Conservation (phyloP, 2,113 vertebrate species). For the Microcebus murinus region DNA sequence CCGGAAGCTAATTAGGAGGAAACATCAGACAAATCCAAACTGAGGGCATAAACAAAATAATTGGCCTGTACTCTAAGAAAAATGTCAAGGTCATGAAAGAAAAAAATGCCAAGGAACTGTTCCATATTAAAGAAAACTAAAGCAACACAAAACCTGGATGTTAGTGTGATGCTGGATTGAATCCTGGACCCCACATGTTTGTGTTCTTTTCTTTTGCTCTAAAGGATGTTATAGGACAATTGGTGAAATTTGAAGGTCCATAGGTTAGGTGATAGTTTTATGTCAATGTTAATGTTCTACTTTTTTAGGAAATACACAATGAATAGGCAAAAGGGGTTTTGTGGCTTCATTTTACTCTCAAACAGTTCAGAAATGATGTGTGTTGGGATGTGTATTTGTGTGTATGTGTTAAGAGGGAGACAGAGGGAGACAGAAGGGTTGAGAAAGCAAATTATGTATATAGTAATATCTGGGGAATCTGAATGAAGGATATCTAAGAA, state of each 20-base stretch:
- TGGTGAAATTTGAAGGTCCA: neutral
- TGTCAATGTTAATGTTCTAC: neutral
- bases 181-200: accelerated
- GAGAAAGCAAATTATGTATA: neutral
- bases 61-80: neutral
- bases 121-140: neutral
- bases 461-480: neutral
- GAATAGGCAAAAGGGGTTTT: neutral
- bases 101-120: neutral
- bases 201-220: neutral
- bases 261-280: neutral
- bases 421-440: neutral
- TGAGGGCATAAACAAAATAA: neutral
- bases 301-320: neutral
- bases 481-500: neutral
- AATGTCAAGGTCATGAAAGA: neutral
- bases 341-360: neutral
- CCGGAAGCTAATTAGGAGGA: neutral
- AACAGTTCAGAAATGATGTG: neutral
- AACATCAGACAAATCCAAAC: neutral
- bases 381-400: neutral
- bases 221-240: accelerated
- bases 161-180: neutral
- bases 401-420: neutral
- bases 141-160: neutral